Percentiles rank a stretch among this genome's conserved stretches.
These are phyloP conservation scores for Mythimna impura DNA, from an alignment of 2,888 invertebrate species.

Conservation along the genomic window DNA sequence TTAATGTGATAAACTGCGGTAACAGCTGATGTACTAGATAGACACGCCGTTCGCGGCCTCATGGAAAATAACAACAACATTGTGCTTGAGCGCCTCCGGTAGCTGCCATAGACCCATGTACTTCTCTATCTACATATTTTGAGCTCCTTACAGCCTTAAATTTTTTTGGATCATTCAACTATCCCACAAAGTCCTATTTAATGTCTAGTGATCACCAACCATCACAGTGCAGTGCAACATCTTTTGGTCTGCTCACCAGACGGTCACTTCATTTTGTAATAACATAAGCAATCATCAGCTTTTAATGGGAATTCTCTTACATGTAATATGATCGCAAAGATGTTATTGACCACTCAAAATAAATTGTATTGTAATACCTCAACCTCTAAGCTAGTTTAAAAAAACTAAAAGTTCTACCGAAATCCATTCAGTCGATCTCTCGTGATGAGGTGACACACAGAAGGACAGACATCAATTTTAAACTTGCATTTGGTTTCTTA, in stretches of 20 bases:
- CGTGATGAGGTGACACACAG: neutral
- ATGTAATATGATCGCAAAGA: neutral
- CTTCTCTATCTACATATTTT: too few relatives aligned
- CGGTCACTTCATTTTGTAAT: neutral
- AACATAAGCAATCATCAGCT: neutral
- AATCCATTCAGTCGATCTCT: neutral
- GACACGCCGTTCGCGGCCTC: neutral
- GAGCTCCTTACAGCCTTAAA: too few relatives aligned
- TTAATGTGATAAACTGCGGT: slow-evolving; percentile 7
- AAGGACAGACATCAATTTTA: neutral
- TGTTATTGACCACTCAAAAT: neutral
- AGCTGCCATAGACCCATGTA: neutral
- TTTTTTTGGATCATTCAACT: neutral
- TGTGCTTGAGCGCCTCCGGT: slow-evolving; percentile 2
- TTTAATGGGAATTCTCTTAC: neutral
- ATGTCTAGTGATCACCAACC: neutral
- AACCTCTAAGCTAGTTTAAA: neutral
- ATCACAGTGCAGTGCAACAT: neutral
- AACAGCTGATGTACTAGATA: slow-evolving; percentile 1
- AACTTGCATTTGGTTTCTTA: neutral
- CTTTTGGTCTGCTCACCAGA: neutral
- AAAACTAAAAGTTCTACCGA: slow-evolving; percentile 11
- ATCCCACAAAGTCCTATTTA: neutral
- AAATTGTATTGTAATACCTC: neutral
- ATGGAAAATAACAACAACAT: neutral